Base-by-base conservation (phyloP, 2,113 vertebrate species). In the Carassius auratus region DNA sequence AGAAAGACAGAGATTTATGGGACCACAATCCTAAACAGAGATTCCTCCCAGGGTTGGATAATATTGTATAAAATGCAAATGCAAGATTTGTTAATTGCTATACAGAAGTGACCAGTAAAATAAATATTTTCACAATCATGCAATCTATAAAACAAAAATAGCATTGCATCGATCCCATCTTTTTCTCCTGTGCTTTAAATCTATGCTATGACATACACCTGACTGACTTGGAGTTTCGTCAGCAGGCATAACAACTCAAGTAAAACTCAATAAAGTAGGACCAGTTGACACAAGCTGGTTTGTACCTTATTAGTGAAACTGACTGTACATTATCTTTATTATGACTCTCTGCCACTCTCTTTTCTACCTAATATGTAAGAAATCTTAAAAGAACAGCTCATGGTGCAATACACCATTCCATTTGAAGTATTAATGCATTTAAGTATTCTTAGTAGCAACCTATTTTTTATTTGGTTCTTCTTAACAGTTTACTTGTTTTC, bases 1-100 rank as follows among this genome's bases (percentile, higher is more conserved):
- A 55, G 48, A 50, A n/a, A 84, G 90, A 36, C 90, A 91, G 74
- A 85, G 71, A 64, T 90, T 90, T 57, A 55, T 33, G 4, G 19
- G 15, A 33, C 23, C 23, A 55, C 45, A 76, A 76, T 55, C 23
- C 6, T 76, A 50, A 76, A 55, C 6, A 14, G 12, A 23, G 21
- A 50, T 50, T 26, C 5, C 3, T 75, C 21, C 0, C 36, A 45
- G 69, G 9, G 19, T 13, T 74, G 38, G 38, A 48, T 6, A 71
- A 9, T 5, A 71, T 42, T n/a, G 36, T 75, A 5, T 14, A 8
- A 50, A 48, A 74, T 8, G 21, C 4, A n/a, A 48, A 74, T 23
- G 4, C 12, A 48, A 48, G 42, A 75, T 8, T 48, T 50, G 9
- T 21, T 4, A 42, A 9, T 73, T 73, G 36, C 19, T 42, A n/a